phyloP scores from a whole-genome alignment of 2,113 vertebrate species.

The Sciurus niger region DNA sequence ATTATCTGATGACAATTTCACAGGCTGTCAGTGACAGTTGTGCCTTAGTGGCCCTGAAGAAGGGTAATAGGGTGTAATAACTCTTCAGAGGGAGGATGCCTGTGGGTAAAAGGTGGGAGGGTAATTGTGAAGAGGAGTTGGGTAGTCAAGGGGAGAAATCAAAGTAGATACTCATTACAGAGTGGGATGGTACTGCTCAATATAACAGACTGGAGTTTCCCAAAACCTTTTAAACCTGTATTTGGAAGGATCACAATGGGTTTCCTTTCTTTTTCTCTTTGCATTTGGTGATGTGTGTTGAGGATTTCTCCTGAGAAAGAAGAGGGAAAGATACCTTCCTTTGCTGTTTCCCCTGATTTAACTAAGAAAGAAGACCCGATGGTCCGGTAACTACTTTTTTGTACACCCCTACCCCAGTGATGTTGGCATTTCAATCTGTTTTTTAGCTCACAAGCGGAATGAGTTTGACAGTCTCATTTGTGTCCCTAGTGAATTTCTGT shows the following conservation, averaged over 20 bases:
- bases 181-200: neutral
- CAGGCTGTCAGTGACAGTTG: conserved; percentile 76
- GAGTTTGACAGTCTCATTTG: neutral
- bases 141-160: conserved; percentile 33
- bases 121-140: conserved; percentile 60
- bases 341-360: neutral
- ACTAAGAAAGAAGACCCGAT: neutral
- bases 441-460: neutral
- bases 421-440: neutral
- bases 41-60: conserved; percentile 75
- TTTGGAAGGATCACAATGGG: neutral
- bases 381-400: neutral
- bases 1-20: conserved; percentile 77
- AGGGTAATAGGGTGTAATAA: conserved; percentile 83
- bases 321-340: neutral
- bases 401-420: fast-evolving
- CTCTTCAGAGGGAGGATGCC: conserved; percentile 72
- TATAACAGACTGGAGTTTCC: conserved; percentile 22
- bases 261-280: neutral
- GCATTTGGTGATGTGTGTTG: neutral
- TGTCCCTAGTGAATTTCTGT: neutral
- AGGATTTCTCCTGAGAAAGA: neutral
- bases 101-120: neutral
- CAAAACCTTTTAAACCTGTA: neutral
- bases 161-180: conserved; percentile 47